Evolutionary conservation across 2,888 invertebrate species (phyloP).

Genomic region (Dolichopus griseipennis): DNA sequence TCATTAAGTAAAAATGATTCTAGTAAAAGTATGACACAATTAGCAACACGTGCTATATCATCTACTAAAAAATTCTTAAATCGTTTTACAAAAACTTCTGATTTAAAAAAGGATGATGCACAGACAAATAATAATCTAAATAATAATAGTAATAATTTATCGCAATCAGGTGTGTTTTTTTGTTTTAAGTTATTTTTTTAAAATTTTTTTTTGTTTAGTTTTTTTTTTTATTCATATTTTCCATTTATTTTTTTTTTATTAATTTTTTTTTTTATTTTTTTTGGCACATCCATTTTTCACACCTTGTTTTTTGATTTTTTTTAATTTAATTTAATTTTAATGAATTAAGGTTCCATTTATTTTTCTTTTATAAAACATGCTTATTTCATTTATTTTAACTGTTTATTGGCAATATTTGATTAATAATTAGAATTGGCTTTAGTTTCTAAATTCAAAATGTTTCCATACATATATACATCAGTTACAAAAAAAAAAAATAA

Average conservation of each 20-base stretch:
- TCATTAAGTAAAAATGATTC: slow-evolving; percentile 39
- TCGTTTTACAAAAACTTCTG: slow-evolving; percentile 15
- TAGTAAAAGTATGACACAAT: slow-evolving; percentile 48
- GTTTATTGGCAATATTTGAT: no score
- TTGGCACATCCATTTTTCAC: not conserved
- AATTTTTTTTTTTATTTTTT: no score
- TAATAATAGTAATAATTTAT: slow-evolving; percentile 4
- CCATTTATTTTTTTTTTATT: not conserved
- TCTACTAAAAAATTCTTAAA: slow-evolving; percentile 16
- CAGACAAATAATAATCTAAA: slow-evolving; percentile 7
- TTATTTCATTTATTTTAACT: no score
- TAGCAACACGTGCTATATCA: slow-evolving; percentile 28
- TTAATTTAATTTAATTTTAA: not conserved
- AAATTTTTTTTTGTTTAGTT: slow-evolving; percentile 7
- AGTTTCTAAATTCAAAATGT: no score
- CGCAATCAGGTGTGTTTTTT: slow-evolving; percentile 25
- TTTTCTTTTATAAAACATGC: no score
- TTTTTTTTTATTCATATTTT: slow-evolving; percentile 5
- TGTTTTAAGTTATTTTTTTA: slow-evolving; percentile 18
- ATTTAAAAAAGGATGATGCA: slow-evolving; percentile 14
- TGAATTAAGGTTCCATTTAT: slow-evolving; percentile 10
- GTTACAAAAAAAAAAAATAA: no score
- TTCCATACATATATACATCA: no score
- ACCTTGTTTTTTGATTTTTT: slow-evolving; percentile 1
- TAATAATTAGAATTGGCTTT: no score